Percentiles rank a stretch among this genome's conserved stretches.
Evolutionary conservation across 2,888 invertebrate species (phyloP).

Genomic region (Caradrina kadenii): DNA sequence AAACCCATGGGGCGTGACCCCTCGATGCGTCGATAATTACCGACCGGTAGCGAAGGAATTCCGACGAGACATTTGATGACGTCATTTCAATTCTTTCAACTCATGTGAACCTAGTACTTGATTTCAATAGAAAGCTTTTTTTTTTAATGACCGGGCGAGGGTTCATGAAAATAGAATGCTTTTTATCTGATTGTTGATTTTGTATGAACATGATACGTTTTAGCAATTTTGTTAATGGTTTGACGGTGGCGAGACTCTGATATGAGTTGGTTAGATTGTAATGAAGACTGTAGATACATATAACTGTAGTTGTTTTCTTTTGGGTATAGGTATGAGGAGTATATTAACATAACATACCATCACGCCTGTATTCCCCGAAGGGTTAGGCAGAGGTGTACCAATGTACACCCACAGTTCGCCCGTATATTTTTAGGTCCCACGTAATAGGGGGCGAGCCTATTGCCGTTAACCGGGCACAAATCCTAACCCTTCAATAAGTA

Average conservation of each 20-base stretch:
- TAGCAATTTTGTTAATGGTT: constrained; percentile 37
- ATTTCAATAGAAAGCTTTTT: constrained; percentile 10
- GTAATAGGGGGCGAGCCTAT: too few relatives aligned
- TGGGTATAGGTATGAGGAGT: not conserved
- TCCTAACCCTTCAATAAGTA: too few relatives aligned
- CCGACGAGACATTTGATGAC: constrained; percentile 40
- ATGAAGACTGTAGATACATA: too few relatives aligned
- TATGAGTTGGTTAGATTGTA: not conserved
- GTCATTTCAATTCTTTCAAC: constrained; percentile 45
- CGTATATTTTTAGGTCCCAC: too few relatives aligned
- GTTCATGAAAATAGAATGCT: constrained; percentile 34
- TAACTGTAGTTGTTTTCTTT: not conserved
- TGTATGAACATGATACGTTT: constrained; percentile 22
- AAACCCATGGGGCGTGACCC: constrained; percentile 45
- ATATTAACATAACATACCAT: too few relatives aligned
- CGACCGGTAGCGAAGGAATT: constrained; percentile 40
- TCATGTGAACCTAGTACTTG: constrained; percentile 15
- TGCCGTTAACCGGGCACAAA: too few relatives aligned
- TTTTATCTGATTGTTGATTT: constrained; percentile 32
- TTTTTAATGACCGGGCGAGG: constrained; percentile 12
- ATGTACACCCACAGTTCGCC: too few relatives aligned
- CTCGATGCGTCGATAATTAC: constrained; percentile 58
- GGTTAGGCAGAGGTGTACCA: too few relatives aligned
- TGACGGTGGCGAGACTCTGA: not conserved
- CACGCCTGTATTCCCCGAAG: too few relatives aligned